Evolutionary conservation across 2,797 vertebrate species (phyloP).

Genomic region (Danio jaintianensis): DNA sequence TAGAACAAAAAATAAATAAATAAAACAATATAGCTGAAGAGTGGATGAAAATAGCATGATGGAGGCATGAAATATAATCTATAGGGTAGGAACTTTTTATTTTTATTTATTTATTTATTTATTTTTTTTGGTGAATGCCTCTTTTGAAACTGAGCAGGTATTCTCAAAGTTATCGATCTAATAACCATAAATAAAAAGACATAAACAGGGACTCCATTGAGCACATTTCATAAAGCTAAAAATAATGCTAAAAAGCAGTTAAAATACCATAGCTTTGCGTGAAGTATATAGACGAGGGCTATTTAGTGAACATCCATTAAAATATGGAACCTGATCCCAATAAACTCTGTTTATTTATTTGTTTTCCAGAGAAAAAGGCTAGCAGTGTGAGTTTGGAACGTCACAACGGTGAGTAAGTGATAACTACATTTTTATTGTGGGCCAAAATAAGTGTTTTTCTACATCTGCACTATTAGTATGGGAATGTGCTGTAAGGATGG

Average conservation of each 20-base stretch:
- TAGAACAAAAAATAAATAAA: not conserved
- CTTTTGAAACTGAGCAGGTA: not conserved
- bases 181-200: not conserved
- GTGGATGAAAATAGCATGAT: not conserved
- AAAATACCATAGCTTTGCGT: no score
- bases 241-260: not conserved
- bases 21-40: not conserved
- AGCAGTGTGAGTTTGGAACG: not conserved
- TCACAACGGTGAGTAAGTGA: not conserved
- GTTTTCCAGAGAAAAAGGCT: not conserved
- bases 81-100: not conserved
- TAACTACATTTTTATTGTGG: not conserved
- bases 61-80: constrained; percentile 8
- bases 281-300: no score
- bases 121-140: not conserved
- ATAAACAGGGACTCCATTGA: not conserved
- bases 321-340: not conserved
- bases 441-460: not conserved
- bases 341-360: not conserved
- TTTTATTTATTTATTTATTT: no score
- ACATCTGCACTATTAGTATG: no score
- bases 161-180: not conserved
- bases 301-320: no score
- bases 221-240: not conserved
- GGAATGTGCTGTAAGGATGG: no score